phyloP scores from a whole-genome alignment of 2,797 vertebrate species.

The Glossophaga mutica region DNA sequence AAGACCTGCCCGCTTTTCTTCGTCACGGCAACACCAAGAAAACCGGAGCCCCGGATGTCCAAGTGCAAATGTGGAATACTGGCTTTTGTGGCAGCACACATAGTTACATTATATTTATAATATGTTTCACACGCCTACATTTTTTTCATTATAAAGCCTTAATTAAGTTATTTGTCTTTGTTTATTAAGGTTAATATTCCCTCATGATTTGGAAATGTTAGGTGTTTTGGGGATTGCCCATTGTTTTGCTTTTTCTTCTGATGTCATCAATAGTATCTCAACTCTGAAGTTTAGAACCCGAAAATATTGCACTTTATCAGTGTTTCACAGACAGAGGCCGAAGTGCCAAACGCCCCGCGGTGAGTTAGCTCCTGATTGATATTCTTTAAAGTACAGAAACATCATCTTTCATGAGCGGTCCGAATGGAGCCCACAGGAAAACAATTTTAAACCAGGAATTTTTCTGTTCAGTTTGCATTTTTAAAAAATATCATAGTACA shows the following conservation, averaged over 20 bases:
- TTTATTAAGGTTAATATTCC: conserved; percentile 50
- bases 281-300: conserved; percentile 14
- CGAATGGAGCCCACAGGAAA: conserved; percentile 28
- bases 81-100: not conserved
- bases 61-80: not conserved
- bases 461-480: conserved; percentile 47
- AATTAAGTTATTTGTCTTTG: conserved; percentile 58
- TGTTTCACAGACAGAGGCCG: conserved; percentile 18
- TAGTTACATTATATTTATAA: conserved; percentile 1
- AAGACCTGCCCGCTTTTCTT: not conserved
- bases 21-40: not conserved
- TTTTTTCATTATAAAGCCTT: conserved; percentile 28
- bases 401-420: conserved; percentile 32
- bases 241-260: conserved; percentile 42
- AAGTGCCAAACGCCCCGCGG: conserved; percentile 10
- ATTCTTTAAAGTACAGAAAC: conserved; percentile 17
- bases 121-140: conserved; percentile 11
- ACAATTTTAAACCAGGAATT: conserved; percentile 29
- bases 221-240: conserved; percentile 14
- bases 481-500: not conserved
- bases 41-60: not conserved
- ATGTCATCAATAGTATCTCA: conserved; percentile 10
- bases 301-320: conserved; percentile 40
- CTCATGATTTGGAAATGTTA: conserved; percentile 22
- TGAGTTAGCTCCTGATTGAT: not conserved